A percentile compares a stretch with the other conserved stretches of the same genome.
Evolutionary conservation across 2,888 invertebrate genomes (phyloP).

Genomic region (Brachyptera risi): DNA sequence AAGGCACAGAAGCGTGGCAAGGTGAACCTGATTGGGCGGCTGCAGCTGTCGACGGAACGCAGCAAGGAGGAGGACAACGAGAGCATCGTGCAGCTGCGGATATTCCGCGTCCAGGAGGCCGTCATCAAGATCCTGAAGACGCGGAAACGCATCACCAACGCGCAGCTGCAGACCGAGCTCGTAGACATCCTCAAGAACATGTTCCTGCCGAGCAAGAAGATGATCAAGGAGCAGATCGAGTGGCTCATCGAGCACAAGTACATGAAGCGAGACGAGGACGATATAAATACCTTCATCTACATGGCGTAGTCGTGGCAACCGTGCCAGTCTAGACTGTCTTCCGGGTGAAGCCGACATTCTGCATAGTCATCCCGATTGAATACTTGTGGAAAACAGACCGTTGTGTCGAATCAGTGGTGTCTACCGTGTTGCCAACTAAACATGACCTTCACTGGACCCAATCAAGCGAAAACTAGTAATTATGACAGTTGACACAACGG

Average conservation of each 20-base stretch:
- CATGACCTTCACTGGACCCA: too few species aligned
- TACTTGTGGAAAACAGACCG: too few species aligned
- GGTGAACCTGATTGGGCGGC: constrained; percentile 91
- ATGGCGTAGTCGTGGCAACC: constrained; percentile 89
- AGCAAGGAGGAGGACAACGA: constrained; percentile 97
- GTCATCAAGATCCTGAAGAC: constrained; percentile 99
- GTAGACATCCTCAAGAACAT: constrained; percentile 98
- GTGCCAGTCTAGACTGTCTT: too few species aligned
- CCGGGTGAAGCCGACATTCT: too few species aligned
- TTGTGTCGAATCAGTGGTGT: too few species aligned
- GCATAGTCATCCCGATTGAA: too few species aligned
- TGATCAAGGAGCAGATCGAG: constrained; percentile 99
- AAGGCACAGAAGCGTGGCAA: constrained; percentile 93
- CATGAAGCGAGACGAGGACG: constrained; percentile 93
- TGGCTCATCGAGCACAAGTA: constrained; percentile 99
- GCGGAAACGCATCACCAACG: constrained; percentile 91
- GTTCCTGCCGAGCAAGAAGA: constrained; percentile 98
- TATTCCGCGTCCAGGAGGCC: constrained; percentile 91
- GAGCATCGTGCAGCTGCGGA: constrained; percentile 94
- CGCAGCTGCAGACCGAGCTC: constrained; percentile 92
- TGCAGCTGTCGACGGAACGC: constrained; percentile 92
- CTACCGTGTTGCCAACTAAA: too few species aligned
- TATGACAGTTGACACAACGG: too few species aligned
- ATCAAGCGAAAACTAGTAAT: too few species aligned
- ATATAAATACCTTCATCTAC: constrained; percentile 97